phyloP scores from a whole-genome alignment of 2,888 invertebrate genomes.

The Diaperis boleti region DNA sequence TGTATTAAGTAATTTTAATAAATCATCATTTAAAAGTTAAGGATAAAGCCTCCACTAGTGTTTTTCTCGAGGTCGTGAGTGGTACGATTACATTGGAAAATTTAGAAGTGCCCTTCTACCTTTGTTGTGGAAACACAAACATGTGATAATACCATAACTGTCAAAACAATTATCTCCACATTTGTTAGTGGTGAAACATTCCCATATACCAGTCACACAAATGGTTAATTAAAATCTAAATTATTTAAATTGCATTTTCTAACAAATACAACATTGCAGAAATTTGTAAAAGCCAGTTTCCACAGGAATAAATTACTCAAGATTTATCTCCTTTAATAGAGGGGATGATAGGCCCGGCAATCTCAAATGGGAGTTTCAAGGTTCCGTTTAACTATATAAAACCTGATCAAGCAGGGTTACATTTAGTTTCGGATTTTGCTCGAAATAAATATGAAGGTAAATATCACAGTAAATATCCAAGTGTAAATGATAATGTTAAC shows the following conservation, averaged over 20 bases:
- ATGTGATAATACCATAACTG: neutral
- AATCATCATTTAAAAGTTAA: too few relatives aligned
- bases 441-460: constrained; percentile 48
- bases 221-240: neutral
- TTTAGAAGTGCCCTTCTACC: too few relatives aligned
- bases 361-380: constrained; percentile 44
- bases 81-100: too few relatives aligned
- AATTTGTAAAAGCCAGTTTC: constrained; percentile 2
- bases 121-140: too few relatives aligned
- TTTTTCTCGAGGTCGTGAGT: too few relatives aligned
- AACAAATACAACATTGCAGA: constrained; percentile 13
- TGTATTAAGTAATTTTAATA: too few relatives aligned
- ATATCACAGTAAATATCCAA: constrained; percentile 14
- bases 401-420: constrained; percentile 30
- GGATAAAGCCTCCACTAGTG: too few relatives aligned
- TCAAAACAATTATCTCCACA: neutral
- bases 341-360: constrained; percentile 28
- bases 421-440: constrained; percentile 44
- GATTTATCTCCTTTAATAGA: constrained; percentile 20
- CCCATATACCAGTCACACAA: neutral
- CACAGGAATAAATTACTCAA: constrained; percentile 12
- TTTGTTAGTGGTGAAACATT: neutral
- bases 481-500: constrained; percentile 18
- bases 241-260: constrained; percentile 14
- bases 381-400: constrained; percentile 43